phyloP scores from a whole-genome alignment of 2,797 vertebrate genomes.

The Sebastes vulpes region DNA sequence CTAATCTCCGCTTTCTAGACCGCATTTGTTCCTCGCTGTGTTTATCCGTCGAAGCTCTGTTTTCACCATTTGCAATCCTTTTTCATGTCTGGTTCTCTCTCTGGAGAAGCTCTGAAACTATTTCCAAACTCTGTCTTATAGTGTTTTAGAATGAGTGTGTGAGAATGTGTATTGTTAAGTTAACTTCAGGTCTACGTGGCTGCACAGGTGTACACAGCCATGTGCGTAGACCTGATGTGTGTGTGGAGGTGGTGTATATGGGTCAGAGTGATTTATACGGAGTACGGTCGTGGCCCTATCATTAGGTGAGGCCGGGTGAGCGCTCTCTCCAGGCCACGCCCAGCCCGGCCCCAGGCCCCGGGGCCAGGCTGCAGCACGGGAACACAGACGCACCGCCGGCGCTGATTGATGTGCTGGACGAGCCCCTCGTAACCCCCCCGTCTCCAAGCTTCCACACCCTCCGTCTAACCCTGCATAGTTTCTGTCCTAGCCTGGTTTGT shows the following conservation, averaged over 20 bases:
- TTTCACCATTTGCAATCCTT: constrained; percentile 17
- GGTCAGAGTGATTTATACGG: constrained; percentile 86
- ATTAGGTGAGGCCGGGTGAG: constrained; percentile 75
- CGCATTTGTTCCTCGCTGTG: constrained; percentile 21
- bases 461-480: constrained; percentile 32
- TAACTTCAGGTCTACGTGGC: neutral
- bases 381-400: constrained; percentile 46
- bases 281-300: constrained; percentile 78
- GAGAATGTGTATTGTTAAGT: neutral
- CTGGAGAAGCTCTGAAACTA: neutral
- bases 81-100: neutral
- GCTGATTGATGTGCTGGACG: constrained; percentile 71
- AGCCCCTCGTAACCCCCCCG: constrained; percentile 23
- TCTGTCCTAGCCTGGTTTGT: constrained; percentile 20
- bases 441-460: constrained; percentile 18
- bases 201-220: constrained; percentile 33
- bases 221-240: constrained; percentile 18
- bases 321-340: constrained; percentile 48
- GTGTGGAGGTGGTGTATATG: constrained; percentile 64
- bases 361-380: constrained; percentile 53
- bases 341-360: constrained; percentile 34
- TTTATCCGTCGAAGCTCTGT: constrained; percentile 20
- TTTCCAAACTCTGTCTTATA: neutral
- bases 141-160: neutral
- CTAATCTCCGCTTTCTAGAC: constrained; percentile 30